A percentile compares a stretch with the other conserved stretches of the same genome.
These are phyloP conservation scores for Kryptolebias marmoratus DNA, from an alignment of 2,113 vertebrate genomes.

Conservation along the genomic window DNA sequence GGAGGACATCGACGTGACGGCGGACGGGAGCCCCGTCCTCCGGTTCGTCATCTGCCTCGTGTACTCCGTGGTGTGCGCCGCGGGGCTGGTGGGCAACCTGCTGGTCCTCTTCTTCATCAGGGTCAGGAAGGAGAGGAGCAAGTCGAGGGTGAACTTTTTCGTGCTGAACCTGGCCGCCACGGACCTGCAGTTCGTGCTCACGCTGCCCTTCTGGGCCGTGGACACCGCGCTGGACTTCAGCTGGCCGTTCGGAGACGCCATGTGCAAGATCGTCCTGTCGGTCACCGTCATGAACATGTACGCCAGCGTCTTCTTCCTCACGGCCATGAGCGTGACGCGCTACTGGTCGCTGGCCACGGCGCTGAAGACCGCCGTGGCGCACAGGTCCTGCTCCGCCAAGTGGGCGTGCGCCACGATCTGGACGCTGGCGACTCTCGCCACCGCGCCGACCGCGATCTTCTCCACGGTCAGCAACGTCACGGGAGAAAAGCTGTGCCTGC, in stretches of 20 bases:
- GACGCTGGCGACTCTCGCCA: conserved; percentile 74
- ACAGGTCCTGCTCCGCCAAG: conserved; percentile 49
- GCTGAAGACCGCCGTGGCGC: conserved; percentile 56
- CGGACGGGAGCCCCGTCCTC: conserved; percentile 68
- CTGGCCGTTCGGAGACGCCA: conserved; percentile 81
- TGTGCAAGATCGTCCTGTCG: conserved; percentile 80
- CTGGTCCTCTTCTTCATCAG: conserved; percentile 78
- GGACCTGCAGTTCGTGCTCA: conserved; percentile 80
- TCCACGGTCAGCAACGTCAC: conserved; percentile 73
- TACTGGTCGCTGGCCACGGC: conserved; percentile 75
- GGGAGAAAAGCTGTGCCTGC: conserved; percentile 76
- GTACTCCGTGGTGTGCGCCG: conserved; percentile 76
- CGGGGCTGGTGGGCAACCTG: conserved; percentile 74
- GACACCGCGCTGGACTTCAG: conserved; percentile 82
- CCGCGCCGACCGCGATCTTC: conserved; percentile 75
- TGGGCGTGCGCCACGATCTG: conserved; percentile 70
- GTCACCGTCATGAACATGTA: conserved; percentile 83
- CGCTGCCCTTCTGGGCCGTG: conserved; percentile 81
- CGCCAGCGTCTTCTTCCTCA: conserved; percentile 81
- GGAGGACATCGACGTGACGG: conserved; percentile 75
- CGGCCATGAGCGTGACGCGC: conserved; percentile 79
- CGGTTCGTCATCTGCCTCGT: conserved; percentile 71
- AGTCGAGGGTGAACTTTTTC: conserved; percentile 75
- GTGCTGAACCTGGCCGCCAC: conserved; percentile 79
- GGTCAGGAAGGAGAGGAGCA: conserved; percentile 60